Evolutionary conservation across 2,797 vertebrate genomes (phyloP), one percentile per base, ranked within the genome.

Genomic region (Salarias fasciatus): DNA sequence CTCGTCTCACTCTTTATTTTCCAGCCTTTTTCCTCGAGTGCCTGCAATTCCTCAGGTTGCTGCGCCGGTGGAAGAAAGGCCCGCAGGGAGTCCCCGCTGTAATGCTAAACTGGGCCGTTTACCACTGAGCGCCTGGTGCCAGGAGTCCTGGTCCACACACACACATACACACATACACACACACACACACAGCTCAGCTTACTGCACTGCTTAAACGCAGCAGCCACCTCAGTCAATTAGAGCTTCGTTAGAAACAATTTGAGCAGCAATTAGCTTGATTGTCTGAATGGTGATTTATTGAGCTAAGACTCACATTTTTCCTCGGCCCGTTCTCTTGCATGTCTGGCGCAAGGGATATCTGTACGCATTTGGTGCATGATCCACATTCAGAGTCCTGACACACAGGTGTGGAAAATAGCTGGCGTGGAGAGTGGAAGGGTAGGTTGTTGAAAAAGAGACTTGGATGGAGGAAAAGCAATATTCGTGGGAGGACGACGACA

Each of bases 41-140:
- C 80, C 89, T 90, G 88, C 84, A 79, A 75, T 88, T 88, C 63
- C 86, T 89, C 89, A 89, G 81, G 81, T 84, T 84, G 83, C 87
- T 85, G 81, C 78, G 72, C 44, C 73, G 77, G 68, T 29, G 59
- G 76, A 68, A 75, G 84, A 84, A 76, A 82, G 86, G 80, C 72
- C 89, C 84, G 11, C 66, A 64, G 90, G 87, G 83, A 88, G 79
- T 75, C 77, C 50, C 80, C 79, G 36, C 80, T 86, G 87, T 87
- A 91, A 89, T 63, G 83, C 81, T 87, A 88, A 87, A 87, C 85
- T 86, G 73, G 82, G 69, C 71, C 45, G 18, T 80, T 88, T 78
- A 88, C 87, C 77, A 64, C 72, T 55, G 69, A 30, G 63, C 51
- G 66, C 80, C 80, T 80, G 79, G 79, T 84, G 83, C 80, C 85